phyloP scores from a whole-genome alignment of 2,888 invertebrate genomes.

The Andrena fulva region DNA sequence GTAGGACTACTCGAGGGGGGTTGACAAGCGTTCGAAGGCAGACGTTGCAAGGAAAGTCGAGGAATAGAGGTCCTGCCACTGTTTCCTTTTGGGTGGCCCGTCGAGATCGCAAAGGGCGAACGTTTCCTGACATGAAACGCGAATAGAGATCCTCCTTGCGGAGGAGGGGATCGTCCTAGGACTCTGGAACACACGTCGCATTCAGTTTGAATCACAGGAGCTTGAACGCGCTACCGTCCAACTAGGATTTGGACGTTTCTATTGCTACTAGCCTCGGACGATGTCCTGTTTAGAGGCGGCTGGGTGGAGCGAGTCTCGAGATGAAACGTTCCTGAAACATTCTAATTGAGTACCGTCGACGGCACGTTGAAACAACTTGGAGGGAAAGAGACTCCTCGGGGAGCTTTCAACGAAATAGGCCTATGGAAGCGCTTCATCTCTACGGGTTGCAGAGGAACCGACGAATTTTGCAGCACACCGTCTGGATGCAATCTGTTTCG shows the following conservation, averaged over 20 bases:
- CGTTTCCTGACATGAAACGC: slow-evolving; percentile 9
- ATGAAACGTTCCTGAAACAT: not conserved
- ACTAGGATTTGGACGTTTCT: slow-evolving; percentile 24
- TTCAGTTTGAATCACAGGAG: slow-evolving; percentile 46
- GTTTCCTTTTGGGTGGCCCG: not conserved
- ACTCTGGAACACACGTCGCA: slow-evolving; percentile 19
- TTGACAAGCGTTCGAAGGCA: not conserved
- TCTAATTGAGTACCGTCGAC: not conserved
- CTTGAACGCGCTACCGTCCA: slow-evolving; percentile 10
- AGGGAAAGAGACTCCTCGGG: not conserved
- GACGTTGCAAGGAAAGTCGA: not conserved
- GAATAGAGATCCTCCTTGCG: slow-evolving; percentile 39
- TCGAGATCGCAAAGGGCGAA: slow-evolving; percentile 20
- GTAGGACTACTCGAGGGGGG: not conserved
- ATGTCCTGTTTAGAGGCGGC: not conserved
- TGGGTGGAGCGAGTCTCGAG: slow-evolving; percentile 5
- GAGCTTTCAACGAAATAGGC: not conserved
- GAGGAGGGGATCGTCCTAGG: slow-evolving; percentile 28
- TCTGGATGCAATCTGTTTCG: not conserved
- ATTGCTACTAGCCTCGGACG: slow-evolving; percentile 39
- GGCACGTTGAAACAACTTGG: not conserved
- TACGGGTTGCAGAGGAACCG: not conserved
- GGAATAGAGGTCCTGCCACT: not conserved
- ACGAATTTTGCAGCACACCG: not conserved
- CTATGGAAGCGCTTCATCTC: not conserved